These are phyloP conservation scores for Microtus pennsylvanicus DNA, from an alignment of 2,113 vertebrate genomes.

Conservation along the genomic window DNA sequence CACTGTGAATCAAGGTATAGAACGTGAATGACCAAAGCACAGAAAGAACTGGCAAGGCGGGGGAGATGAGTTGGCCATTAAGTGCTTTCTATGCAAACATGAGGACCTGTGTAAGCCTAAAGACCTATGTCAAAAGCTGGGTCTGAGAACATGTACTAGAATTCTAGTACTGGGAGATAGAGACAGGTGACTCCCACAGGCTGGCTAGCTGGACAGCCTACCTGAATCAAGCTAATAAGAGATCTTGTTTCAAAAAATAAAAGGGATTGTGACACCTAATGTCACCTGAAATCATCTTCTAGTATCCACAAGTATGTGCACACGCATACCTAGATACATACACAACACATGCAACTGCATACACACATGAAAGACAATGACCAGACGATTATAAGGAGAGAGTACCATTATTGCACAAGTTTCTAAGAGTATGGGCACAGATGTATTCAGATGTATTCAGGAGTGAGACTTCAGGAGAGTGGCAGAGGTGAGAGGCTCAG, in stretches of 20 bases:
- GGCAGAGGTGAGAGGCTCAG: accelerated
- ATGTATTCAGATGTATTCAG: too few species aligned
- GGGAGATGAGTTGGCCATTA: neutral
- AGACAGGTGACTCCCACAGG: neutral
- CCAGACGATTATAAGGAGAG: neutral
- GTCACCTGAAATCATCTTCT: neutral
- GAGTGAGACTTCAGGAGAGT: neutral
- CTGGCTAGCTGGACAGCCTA: neutral
- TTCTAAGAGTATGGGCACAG: neutral
- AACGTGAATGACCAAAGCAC: neutral
- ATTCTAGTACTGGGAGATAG: neutral
- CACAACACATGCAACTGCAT: neutral
- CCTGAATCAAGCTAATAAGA: neutral
- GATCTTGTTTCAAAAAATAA: neutral
- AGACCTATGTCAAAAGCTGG: neutral
- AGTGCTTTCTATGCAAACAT: neutral
- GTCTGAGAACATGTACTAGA: neutral
- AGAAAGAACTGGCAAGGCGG: neutral
- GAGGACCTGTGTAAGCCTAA: neutral
- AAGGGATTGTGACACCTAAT: neutral
- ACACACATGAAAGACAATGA: neutral
- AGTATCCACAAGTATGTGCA: neutral
- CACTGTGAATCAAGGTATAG: neutral
- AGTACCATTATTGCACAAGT: neutral
- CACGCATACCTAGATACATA: too few species aligned